These are phyloP conservation scores for Cephus runcator DNA, from an alignment of 2,888 invertebrate genomes.

Conservation along the genomic window DNA sequence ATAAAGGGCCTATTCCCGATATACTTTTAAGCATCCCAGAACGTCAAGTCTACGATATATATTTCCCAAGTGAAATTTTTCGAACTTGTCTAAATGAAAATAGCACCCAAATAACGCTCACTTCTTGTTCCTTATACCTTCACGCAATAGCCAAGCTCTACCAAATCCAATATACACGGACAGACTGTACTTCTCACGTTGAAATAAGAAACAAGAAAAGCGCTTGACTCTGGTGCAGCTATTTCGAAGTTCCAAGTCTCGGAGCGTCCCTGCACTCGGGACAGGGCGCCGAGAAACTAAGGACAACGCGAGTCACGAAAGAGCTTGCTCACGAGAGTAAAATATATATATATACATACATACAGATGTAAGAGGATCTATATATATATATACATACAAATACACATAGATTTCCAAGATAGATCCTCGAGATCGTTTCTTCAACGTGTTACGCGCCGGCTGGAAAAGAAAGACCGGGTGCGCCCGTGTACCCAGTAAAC, in stretches of 20 bases:
- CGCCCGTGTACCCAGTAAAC: constrained; percentile 1
- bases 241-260: neutral
- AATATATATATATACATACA: neutral
- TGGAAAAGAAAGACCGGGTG: neutral
- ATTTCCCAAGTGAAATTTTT: neutral
- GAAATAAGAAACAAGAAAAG: neutral
- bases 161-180: neutral
- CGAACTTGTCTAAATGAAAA: neutral
- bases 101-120: neutral
- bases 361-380: no score
- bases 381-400: neutral
- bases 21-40: neutral
- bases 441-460: neutral
- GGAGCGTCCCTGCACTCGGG: neutral
- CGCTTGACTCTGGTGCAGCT: neutral
- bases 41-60: neutral
- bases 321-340: neutral
- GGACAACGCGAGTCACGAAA: neutral
- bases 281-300: neutral
- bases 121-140: neutral
- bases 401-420: neutral
- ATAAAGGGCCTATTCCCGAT: neutral
- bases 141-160: neutral
- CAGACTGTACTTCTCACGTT: neutral
- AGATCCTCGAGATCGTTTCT: neutral